Evolutionary conservation across 2,797 vertebrate species (phyloP).

Genomic region (Pipistrellus pipistrellus): DNA sequence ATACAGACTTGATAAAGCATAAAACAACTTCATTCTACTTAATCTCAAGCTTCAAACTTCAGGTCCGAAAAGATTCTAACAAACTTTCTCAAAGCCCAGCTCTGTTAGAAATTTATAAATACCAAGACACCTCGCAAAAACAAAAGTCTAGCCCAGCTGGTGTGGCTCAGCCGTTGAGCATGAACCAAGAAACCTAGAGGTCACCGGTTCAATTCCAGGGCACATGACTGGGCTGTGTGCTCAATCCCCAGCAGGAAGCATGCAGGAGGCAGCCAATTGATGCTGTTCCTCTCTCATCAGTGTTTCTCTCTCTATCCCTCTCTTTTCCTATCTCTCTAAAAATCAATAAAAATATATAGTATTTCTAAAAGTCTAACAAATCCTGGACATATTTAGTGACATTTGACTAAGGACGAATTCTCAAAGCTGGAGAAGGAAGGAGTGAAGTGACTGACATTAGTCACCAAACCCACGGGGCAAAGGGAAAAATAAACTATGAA

Average conservation of each 20-base stretch:
- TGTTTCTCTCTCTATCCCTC: too few species aligned
- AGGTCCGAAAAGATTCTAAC: slow-evolving; percentile 20
- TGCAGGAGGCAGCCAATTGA: too few species aligned
- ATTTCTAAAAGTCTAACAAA: neutral
- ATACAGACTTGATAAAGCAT: neutral
- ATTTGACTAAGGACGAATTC: neutral
- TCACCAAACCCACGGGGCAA: neutral
- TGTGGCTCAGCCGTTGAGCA: too few species aligned
- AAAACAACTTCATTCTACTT: neutral
- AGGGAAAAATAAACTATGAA: neutral
- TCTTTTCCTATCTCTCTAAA: too few species aligned
- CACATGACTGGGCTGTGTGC: too few species aligned
- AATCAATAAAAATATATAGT: too few species aligned
- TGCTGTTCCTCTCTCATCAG: too few species aligned
- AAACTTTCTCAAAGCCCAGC: slow-evolving; percentile 2
- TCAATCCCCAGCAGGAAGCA: too few species aligned
- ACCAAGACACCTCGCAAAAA: neutral
- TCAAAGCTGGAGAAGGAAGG: neutral
- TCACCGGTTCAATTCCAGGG: too few species aligned
- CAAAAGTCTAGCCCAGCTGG: neutral
- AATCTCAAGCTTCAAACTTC: slow-evolving; percentile 8
- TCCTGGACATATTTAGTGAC: neutral
- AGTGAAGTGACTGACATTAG: neutral
- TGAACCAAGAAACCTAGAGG: too few species aligned
- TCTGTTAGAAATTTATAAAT: neutral